Evolutionary conservation across 2,797 vertebrate genomes (phyloP), one percentile per base, ranked within the genome.

Genomic region (Ambastaia sidthimunki): DNA sequence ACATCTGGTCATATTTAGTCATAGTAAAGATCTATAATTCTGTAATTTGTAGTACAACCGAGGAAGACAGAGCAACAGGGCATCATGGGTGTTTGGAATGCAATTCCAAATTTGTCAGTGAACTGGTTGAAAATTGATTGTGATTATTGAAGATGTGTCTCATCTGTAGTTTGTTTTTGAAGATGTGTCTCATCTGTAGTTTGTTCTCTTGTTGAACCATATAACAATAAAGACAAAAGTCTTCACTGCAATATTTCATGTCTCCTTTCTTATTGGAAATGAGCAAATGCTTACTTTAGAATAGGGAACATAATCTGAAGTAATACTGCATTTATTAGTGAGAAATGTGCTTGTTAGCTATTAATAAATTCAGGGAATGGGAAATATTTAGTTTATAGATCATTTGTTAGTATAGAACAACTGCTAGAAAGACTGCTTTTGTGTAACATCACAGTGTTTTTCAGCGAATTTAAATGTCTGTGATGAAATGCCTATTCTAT

Each of bases 91-190:
- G n/a, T n/a, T n/a, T n/a, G n/a, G n/a, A n/a, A n/a, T n/a, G n/a
- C n/a, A 2, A 28, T n/a, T n/a, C n/a, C n/a, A n/a, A n/a, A n/a
- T 28, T 28, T 28, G 28, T 28, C 28, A 28, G 4, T 28, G 2
- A 28, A 28, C 28, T 28, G 28, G 2, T 28, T 28, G 28, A 28
- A 28, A 28, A 28, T 37, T 37, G 37, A 37, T 9, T 37, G 37
- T 7, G 6, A 37, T 37, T 37, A 80, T 41, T 71, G n/a, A 55
- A 77, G 74, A n/a, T 52, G 67, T 80, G 37, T 23, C n/a, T n/a
- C n/a, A n/a, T n/a, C n/a, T n/a, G n/a, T n/a, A n/a, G n/a, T n/a
- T n/a, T n/a, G n/a, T n/a, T n/a, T n/a, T n/a, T n/a, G n/a, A n/a
- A n/a, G n/a, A n/a, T n/a, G n/a, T n/a, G n/a, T n/a, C 52, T 19